Percentiles rank a stretch among this genome's conserved stretches.
These are phyloP conservation scores for Dynastes tityus DNA, from an alignment of 2,888 invertebrate genomes.

Conservation along the genomic window DNA sequence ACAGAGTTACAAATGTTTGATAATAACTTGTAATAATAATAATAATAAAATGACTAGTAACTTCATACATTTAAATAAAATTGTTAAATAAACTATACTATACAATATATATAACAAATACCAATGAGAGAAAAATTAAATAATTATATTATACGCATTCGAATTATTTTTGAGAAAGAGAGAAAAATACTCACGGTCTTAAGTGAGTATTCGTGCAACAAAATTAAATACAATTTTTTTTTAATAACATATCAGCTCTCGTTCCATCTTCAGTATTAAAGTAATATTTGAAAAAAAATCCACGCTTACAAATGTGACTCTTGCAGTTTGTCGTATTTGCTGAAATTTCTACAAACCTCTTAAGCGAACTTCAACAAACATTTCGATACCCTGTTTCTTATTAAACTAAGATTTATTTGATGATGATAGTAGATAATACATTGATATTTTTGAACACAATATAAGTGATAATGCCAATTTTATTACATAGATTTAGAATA, in stretches of 20 bases:
- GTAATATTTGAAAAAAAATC: background rate
- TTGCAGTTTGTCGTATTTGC: conserved; percentile 1
- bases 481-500: background rate
- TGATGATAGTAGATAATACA: background rate
- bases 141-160: conserved; percentile 27
- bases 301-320: conserved; percentile 7
- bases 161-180: background rate
- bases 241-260: conserved; percentile 13
- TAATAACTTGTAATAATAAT: conserved; percentile 55
- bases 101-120: conserved; percentile 59
- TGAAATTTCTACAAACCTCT: background rate
- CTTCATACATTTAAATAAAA: conserved; percentile 57
- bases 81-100: conserved; percentile 68
- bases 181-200: background rate
- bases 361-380: conserved; percentile 27
- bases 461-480: background rate
- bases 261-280: background rate
- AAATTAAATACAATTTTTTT: background rate
- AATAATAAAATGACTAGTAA: conserved; percentile 69
- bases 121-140: conserved; percentile 38
- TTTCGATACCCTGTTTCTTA: conserved; percentile 28
- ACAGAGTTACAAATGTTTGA: conserved; percentile 67
- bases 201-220: conserved; percentile 2
- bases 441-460: conserved; percentile 3
- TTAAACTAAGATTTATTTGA: background rate